Percentiles rank a stretch among this genome's conserved stretches.
Evolutionary conservation across 2,888 invertebrate genomes (phyloP).

Genomic region (Frankliniella fusca): DNA sequence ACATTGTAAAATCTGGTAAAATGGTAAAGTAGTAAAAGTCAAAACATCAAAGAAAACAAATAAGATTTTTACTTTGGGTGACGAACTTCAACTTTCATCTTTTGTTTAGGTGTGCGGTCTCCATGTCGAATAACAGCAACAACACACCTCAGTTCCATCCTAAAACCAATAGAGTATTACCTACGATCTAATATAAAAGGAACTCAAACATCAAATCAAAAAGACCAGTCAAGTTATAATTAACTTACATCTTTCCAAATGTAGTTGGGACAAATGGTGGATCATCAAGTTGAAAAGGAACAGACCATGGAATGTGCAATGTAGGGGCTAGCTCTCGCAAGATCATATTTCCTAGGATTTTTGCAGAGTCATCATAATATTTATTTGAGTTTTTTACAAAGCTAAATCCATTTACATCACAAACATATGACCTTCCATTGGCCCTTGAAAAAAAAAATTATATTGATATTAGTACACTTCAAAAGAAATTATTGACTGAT

Average conservation of each 20-base stretch:
- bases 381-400: constrained; percentile 99
- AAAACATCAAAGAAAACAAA: constrained; percentile 30
- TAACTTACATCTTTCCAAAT: constrained; percentile 84
- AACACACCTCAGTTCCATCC: constrained; percentile 86
- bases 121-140: constrained; percentile 97
- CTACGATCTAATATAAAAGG: neutral
- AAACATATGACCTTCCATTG: constrained; percentile 97
- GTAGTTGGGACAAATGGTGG: constrained; percentile 99
- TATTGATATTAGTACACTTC: constrained; percentile 32
- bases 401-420: constrained; percentile 99
- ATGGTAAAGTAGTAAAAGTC: constrained; percentile 33
- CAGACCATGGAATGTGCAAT: constrained; percentile 94
- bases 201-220: neutral
- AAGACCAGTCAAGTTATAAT: constrained; percentile 12
- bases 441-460: constrained; percentile 59
- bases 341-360: constrained; percentile 97
- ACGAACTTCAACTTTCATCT: constrained; percentile 99
- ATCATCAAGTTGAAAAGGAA: constrained; percentile 95
- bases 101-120: constrained; percentile 98
- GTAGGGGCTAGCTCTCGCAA: constrained; percentile 90
- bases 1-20: constrained; percentile 3
- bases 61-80: constrained; percentile 74
- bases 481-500: constrained; percentile 34
- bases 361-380: constrained; percentile 99
- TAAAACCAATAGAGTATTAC: constrained; percentile 41